Percentiles rank a stretch among this genome's conserved stretches.
phyloP scores from a whole-genome alignment of 2,888 invertebrate species.

The Abscondita cerata region DNA sequence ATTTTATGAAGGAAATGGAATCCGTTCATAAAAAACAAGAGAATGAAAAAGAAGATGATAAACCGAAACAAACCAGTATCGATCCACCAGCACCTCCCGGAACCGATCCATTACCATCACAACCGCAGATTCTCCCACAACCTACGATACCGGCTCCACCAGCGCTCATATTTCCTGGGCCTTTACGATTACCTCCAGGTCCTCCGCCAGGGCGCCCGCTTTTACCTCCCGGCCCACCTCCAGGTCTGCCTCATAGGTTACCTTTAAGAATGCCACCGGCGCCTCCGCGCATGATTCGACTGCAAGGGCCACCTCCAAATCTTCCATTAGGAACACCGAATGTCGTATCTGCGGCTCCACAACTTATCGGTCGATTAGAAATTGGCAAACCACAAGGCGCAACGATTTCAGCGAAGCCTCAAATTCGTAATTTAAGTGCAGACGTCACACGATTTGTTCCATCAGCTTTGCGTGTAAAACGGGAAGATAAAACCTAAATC shows the following conservation, averaged over 20 bases:
- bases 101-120: constrained; percentile 48
- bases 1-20: constrained; percentile 93
- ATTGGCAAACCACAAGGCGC: constrained; percentile 65
- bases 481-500: constrained; percentile 77
- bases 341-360: constrained; percentile 83
- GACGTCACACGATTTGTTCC: constrained; percentile 97
- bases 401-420: constrained; percentile 96
- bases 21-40: constrained; percentile 80
- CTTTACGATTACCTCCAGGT: constrained; percentile 64
- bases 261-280: constrained; percentile 63
- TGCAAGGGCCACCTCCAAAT: constrained; percentile 49
- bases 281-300: constrained; percentile 61
- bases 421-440: constrained; percentile 90
- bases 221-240: constrained; percentile 66
- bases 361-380: constrained; percentile 77
- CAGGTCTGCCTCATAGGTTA: constrained; percentile 65
- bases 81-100: constrained; percentile 53
- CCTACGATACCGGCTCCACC: constrained; percentile 58
- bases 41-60: constrained; percentile 42
- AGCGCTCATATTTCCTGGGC: constrained; percentile 51
- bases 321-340: constrained; percentile 64
- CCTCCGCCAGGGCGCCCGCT: constrained; percentile 63
- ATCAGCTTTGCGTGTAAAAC: constrained; percentile 88
- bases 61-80: constrained; percentile 37
- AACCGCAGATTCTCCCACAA: constrained; percentile 47